A percentile compares a stretch with the other conserved stretches of the same genome.
Evolutionary conservation across 2,888 invertebrate species (phyloP).

Genomic region (Shargacucullia verbasci): DNA sequence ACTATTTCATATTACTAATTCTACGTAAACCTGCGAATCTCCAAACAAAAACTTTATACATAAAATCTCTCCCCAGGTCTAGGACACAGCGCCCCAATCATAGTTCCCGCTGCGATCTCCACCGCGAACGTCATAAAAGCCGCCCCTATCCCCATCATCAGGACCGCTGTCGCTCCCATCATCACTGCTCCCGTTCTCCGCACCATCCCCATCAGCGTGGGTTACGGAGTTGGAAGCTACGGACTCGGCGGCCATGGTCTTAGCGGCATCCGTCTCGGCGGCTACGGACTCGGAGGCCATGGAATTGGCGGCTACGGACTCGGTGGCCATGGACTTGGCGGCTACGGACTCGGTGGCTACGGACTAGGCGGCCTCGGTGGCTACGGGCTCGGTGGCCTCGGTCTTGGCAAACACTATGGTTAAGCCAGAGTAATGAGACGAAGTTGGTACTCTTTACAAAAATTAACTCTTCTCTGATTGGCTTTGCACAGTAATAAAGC

Average conservation of each 20-base stretch:
- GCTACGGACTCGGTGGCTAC: slow-evolving; percentile 20
- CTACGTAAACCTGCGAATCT: too few species aligned
- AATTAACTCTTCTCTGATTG: slow-evolving; percentile 35
- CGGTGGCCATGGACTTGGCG: slow-evolving; percentile 10
- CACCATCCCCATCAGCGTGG: slow-evolving; percentile 41
- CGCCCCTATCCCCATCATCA: slow-evolving; percentile 77
- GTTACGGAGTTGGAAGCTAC: slow-evolving; percentile 30
- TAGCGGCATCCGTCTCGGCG: slow-evolving; percentile 28
- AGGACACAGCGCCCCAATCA: slow-evolving; percentile 36
- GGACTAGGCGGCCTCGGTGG: slow-evolving; percentile 7
- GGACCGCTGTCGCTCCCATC: slow-evolving; percentile 69
- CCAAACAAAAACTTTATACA: too few species aligned
- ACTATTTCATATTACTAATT: slow-evolving; percentile 5
- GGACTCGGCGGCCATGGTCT: slow-evolving; percentile 39
- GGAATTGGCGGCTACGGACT: slow-evolving; percentile 11
- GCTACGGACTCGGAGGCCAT: slow-evolving; percentile 14
- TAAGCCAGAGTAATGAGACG: slow-evolving; percentile 36
- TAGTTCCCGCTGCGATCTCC: slow-evolving; percentile 76
- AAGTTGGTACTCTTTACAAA: slow-evolving; percentile 32
- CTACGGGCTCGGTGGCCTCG: slow-evolving; percentile 11
- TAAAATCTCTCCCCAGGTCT: slow-evolving; percentile 38
- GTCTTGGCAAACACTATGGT: slow-evolving; percentile 30
- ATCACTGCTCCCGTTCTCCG: slow-evolving; percentile 66
- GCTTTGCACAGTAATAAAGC: slow-evolving; percentile 51
- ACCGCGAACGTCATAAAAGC: slow-evolving; percentile 75